Evolutionary conservation across 2,113 vertebrate species (phyloP), one percentile per base, ranked within the genome.

Genomic region (Pelodiscus sinensis): DNA sequence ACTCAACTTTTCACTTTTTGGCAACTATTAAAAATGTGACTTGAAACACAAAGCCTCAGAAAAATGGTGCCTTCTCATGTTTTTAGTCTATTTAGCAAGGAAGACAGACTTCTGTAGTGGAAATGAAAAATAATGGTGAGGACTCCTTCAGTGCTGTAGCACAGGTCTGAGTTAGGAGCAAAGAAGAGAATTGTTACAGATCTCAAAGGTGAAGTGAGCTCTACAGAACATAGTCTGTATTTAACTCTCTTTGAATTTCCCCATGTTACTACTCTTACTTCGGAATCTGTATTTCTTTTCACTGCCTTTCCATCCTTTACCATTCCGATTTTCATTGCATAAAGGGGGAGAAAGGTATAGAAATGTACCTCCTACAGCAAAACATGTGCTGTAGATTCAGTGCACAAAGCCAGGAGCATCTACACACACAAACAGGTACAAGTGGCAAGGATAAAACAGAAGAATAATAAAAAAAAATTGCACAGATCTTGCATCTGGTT

Each of bases 351-450:
- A 31, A 31, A 15, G 60, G 27, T 29, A 27, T 15, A 31, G 60
- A 55, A 94, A 15, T 12, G 82, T 68, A 82, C 14, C 16, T 82
- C 19, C 4, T 25, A 52, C 5, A 68, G 5, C 65, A 2, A 1
- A 65, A 87, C 85, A 89, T 3, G 5, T 29, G 50, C 56, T 0
- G 0, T 55, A 31, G 52, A 79, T 50, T 79, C 38, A 50, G 22
- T 0, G 57, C 6, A 35, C 21, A 84, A 77, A 84, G 38, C 0
- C 0, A 88, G 79, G 12, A 73, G 25, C 68, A 73, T 73, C 68
- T 73, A 38, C 9, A 21, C 13, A 35, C 68, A 38, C n/a, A 38
- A 15, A 62, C 22, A 16, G 19, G n/a, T n/a, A 38, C 31, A 73
- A 38, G 29, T 21, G 68, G 16, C n/a, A 71, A 73, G 19, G 9